phyloP scores from a whole-genome alignment of 2,888 invertebrate species.

The Allacma fusca region DNA sequence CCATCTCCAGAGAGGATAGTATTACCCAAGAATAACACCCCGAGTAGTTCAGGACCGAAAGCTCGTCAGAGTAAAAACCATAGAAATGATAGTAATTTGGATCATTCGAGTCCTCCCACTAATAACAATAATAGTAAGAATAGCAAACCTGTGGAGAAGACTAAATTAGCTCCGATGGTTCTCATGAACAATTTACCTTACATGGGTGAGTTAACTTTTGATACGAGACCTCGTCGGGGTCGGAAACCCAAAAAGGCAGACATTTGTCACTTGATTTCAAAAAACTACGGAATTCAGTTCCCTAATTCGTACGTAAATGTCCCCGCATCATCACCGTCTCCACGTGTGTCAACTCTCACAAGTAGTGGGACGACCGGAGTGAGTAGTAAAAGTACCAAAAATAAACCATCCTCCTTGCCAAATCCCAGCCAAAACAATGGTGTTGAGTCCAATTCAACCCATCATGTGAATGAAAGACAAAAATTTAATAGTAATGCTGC shows the following conservation, averaged over 20 bases:
- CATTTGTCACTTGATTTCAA: slow-evolving; percentile 89
- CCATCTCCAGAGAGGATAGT: background rate
- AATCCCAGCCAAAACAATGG: slow-evolving; percentile 64
- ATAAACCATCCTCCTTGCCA: slow-evolving; percentile 70
- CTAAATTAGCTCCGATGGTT: slow-evolving; percentile 27
- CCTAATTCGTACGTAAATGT: slow-evolving; percentile 56
- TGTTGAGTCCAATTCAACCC: slow-evolving; percentile 32
- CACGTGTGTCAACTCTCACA: slow-evolving; percentile 22
- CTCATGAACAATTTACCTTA: slow-evolving; percentile 74
- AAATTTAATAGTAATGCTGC: background rate
- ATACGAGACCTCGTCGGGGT: slow-evolving; percentile 82
- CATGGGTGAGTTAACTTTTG: slow-evolving; percentile 91
- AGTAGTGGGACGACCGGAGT: slow-evolving; percentile 25
- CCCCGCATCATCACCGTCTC: slow-evolving; percentile 49
- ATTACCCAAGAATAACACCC: background rate
- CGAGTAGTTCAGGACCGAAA: background rate
- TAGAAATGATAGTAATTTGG: background rate
- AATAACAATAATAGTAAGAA: background rate
- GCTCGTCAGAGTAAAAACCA: background rate
- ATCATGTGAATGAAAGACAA: slow-evolving; percentile 13
- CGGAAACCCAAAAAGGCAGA: slow-evolving; percentile 91
- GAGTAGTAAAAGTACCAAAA: slow-evolving; percentile 66
- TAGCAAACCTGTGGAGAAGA: background rate
- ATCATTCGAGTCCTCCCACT: background rate
- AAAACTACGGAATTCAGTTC: slow-evolving; percentile 78